A percentile compares a stretch with the other conserved stretches of the same genome.
phyloP scores from a whole-genome alignment of 2,888 invertebrate species.

The Lobophora halterata region DNA sequence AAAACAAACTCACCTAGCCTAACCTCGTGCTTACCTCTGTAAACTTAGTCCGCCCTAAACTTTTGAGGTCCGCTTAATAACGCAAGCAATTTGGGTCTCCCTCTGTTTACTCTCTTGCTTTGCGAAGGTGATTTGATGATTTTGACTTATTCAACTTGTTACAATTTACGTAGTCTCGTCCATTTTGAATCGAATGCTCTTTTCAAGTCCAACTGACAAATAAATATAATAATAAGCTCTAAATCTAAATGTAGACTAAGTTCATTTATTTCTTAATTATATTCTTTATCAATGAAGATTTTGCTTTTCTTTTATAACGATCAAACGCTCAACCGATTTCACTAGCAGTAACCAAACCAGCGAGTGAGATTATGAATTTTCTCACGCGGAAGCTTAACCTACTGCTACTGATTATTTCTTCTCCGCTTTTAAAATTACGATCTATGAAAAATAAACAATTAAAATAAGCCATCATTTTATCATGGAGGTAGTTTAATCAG shows the following conservation, averaged over 20 bases:
- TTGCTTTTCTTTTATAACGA: conserved; percentile 15
- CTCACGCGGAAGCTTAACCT: conserved; percentile 69
- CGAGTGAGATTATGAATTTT: conserved; percentile 69
- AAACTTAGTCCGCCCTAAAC: conserved; percentile 74
- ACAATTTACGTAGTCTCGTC: conserved; percentile 40
- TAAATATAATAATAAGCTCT: too few species aligned
- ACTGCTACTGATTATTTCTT: conserved; percentile 44
- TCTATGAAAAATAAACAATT: too few species aligned
- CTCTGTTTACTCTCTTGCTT: conserved; percentile 75
- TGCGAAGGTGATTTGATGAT: conserved; percentile 78
- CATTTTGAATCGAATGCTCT: conserved; percentile 6
- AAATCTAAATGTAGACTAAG: neutral
- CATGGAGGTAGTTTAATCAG: too few species aligned
- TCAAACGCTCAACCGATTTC: conserved; percentile 49
- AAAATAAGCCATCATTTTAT: too few species aligned
- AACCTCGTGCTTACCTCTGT: conserved; percentile 71
- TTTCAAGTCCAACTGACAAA: too few species aligned
- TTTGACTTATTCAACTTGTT: conserved; percentile 74
- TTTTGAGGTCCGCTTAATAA: conserved; percentile 78
- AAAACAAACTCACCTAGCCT: conserved; percentile 68
- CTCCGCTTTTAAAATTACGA: conserved; percentile 18
- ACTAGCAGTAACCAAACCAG: conserved; percentile 37
- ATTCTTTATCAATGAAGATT: conserved; percentile 22
- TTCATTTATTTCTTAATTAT: conserved; percentile 16
- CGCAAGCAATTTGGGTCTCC: conserved; percentile 75